Evolutionary conservation across 1,140 invertebrate species (phyloP).

Genomic region (Cherax destructor): DNA sequence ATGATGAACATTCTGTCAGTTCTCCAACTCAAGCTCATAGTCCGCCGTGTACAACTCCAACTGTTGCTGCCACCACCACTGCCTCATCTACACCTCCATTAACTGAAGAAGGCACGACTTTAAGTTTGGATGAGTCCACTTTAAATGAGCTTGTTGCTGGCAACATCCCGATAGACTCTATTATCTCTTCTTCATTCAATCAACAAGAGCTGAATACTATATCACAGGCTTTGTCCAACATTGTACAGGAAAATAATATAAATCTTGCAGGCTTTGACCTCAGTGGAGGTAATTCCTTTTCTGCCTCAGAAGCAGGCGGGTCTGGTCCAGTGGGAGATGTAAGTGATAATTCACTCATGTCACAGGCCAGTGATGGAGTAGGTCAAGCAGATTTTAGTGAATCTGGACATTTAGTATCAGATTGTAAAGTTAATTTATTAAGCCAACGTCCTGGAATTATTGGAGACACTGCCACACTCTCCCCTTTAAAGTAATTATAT

Average conservation of each 20-base stretch:
- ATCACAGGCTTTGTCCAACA: constrained; percentile 73
- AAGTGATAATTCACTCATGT: constrained; percentile 64
- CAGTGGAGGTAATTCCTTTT: constrained; percentile 36
- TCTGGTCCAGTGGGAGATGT: constrained; percentile 53
- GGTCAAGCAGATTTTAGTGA: constrained; percentile 56
- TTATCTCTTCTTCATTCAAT: constrained; percentile 74
- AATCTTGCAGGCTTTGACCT: constrained; percentile 59
- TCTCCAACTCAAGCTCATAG: constrained; percentile 20
- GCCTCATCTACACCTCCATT: constrained; percentile 45
- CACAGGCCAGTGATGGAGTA: constrained; percentile 52
- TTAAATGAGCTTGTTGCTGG: constrained; percentile 62
- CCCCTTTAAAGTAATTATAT: constrained; percentile 52
- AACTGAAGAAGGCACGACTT: constrained; percentile 55
- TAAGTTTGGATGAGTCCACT: constrained; percentile 59
- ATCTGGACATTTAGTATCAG: constrained; percentile 24
- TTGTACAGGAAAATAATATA: constrained; percentile 65
- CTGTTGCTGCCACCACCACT: constrained; percentile 31
- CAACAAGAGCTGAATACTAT: constrained; percentile 74
- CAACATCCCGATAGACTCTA: constrained; percentile 64
- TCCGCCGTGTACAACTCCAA: constrained; percentile 18
- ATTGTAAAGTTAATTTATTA: constrained; percentile 58
- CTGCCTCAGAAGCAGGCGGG: constrained; percentile 39
- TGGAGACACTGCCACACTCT: constrained; percentile 48
- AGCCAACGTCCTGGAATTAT: constrained; percentile 50
- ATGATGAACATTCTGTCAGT: constrained; percentile 7